Evolutionary conservation across 2,113 vertebrate genomes (phyloP), one percentile per base, ranked within the genome.

Genomic region (Oreamnos americanus): DNA sequence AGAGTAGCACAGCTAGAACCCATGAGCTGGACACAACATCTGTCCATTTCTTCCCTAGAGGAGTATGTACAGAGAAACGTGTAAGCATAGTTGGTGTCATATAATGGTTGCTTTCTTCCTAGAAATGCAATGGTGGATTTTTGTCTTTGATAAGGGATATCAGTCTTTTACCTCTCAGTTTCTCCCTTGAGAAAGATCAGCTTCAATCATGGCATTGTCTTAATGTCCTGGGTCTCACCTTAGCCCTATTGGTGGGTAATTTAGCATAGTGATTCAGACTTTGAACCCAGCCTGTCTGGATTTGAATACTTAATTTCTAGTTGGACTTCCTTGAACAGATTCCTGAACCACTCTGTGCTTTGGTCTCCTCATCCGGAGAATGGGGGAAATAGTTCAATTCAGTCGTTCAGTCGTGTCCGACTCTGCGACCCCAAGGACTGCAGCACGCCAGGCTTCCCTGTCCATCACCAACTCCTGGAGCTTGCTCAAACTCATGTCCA

Each of bases 81-180:
- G 91, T 19, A n/a, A 90, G 74, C 78, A 45, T 4, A 78, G n/a
- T 51, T 91, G n/a, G 33, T 87, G 13, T 79, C n/a, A 7, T 33
- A 11, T 26, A 57, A 15, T 64, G 39, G 57, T 49, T 76, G 79
- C n/a, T 94, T 94, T 94, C 79, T 96, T 45, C 90, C 64, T 83
- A 45, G 58, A 62, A 81, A n/a, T 64, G 8, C 45, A 39, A 16
- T 30, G 26, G 45, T 23, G 13, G 51, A 5, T 93, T 83, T 79
- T 87, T 83, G 13, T 92, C 47, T 81, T 49, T 15, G n/a, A 26
- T 67, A 53, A 64, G 57, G 47, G 43, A 81, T 21, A 79, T 33
- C 33, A 47, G 43, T 55, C 36, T 23, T 92, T 21, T 76, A 36
- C 47, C 23, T 87, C 64, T 96, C 19, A 15, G 10, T 94, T 87